These are phyloP conservation scores for Drosophila pseudotalamancana DNA, from an alignment of 2,888 invertebrate genomes.

Conservation along the genomic window DNA sequence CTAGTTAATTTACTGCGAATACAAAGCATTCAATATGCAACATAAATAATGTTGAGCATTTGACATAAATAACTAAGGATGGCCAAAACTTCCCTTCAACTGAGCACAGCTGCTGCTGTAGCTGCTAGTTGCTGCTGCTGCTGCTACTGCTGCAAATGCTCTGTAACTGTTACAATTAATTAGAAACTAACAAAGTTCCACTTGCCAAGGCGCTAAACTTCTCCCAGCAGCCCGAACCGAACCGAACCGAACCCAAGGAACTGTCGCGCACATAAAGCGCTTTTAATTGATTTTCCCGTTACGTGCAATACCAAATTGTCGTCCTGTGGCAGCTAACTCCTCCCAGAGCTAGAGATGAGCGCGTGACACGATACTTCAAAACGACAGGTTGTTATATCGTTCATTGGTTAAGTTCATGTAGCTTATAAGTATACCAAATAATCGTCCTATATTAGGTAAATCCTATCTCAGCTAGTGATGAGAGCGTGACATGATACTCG, in stretches of 20 bases:
- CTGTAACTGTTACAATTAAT: constrained; percentile 77
- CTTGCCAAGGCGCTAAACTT: constrained; percentile 74
- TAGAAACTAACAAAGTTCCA: constrained; percentile 79
- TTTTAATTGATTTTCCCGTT: constrained; percentile 79
- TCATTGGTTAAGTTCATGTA: too few species aligned
- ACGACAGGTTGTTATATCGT: too few species aligned
- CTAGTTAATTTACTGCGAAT: constrained; percentile 64
- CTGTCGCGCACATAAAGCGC: constrained; percentile 78
- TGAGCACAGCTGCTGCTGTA: constrained; percentile 47
- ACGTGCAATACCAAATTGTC: constrained; percentile 69
- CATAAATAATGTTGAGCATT: constrained; percentile 73
- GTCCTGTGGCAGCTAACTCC: constrained; percentile 35
- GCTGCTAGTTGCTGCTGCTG: neutral
- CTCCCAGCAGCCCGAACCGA: constrained; percentile 50
- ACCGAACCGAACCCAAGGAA: too few species aligned
- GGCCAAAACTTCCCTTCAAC: constrained; percentile 20
- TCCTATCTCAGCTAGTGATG: too few species aligned
- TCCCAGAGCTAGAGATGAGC: neutral
- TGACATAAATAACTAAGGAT: constrained; percentile 72
- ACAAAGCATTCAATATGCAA: constrained; percentile 71
- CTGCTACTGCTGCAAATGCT: constrained; percentile 8
- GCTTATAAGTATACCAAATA: too few species aligned
- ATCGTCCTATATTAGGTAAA: too few species aligned
- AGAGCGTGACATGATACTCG: too few species aligned
- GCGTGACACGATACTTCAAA: constrained; percentile 10